Base-by-base conservation (phyloP, 2,888 invertebrate species). In the Cephus spinipes region DNA sequence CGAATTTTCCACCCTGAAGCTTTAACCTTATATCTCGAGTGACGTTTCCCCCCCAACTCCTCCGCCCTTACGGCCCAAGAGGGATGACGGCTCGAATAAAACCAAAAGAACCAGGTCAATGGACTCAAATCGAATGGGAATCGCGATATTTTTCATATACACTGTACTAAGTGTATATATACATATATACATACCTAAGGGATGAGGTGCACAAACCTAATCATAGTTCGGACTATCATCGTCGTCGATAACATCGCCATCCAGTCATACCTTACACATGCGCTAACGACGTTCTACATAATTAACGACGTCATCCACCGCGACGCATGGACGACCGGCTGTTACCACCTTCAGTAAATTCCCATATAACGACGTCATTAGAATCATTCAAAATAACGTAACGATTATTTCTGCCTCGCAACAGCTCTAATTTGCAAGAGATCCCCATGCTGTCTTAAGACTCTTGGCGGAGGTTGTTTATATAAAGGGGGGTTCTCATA, bases 261-360 rank as follows among this genome's bases (percentile, higher is more conserved):
- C 23, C 55, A 55, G 55, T 55, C 55, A 9, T 55, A 55, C 15
- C 55, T 55, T 55, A 55, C 23, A 55, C 55, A 23, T 3, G 23
- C 55, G 55, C 23, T 23, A 55, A 55, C 23, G 55, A 55, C 55
- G 23, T 55, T 55, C 55, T 9, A 55, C 55, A 55, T 55, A 55
- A 55, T 55, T 40, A 55, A 55, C 23, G 55, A 55, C 55, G 55
- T 40, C 40, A 40, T 40, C 40, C 40, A 15, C 40, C 40, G 40
- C 40, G 40, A 40, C 40, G 40, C 40, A 40, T 40, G 40, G 2
- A 6, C 6, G 69, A 68, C 33, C 73, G 74, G 75, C 76, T 73
- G 80, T 77, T 81, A 79, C 77, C 75, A 80, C 71, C 12, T 78
- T 78, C 75, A 79, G 77, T 81, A 80, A 83, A 83, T 83, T 80